phyloP scores from a whole-genome alignment of 2,797 vertebrate species.

The Numenius phaeopus region DNA sequence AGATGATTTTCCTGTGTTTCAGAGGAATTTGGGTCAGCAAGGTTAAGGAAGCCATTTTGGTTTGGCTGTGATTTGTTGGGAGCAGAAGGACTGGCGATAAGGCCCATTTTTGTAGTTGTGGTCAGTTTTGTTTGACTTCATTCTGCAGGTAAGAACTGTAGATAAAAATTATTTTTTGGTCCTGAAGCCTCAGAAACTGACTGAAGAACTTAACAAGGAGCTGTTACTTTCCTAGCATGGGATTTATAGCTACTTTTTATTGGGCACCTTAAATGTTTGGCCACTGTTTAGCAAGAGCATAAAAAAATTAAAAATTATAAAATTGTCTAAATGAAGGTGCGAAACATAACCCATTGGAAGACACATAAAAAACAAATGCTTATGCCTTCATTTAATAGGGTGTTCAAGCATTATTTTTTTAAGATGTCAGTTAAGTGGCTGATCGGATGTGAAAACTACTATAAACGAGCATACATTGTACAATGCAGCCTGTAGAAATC shows the following conservation, averaged over 20 bases:
- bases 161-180: neutral
- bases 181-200: neutral
- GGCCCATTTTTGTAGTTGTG: neutral
- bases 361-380: neutral
- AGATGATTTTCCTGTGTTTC: neutral
- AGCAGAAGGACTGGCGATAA: neutral
- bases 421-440: neutral
- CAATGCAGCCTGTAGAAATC: neutral
- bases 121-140: neutral
- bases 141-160: neutral
- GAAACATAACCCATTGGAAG: neutral
- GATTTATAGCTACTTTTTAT: neutral
- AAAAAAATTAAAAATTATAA: neutral
- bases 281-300: neutral
- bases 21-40: neutral
- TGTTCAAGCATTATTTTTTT: neutral
- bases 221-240: neutral
- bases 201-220: neutral
- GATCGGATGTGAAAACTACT: neutral
- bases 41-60: neutral
- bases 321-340: neutral
- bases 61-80: neutral
- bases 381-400: neutral
- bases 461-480: neutral
- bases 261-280: neutral